Evolutionary conservation across 2,888 invertebrate species (phyloP).

Genomic region (Ypsolopha sequella): DNA sequence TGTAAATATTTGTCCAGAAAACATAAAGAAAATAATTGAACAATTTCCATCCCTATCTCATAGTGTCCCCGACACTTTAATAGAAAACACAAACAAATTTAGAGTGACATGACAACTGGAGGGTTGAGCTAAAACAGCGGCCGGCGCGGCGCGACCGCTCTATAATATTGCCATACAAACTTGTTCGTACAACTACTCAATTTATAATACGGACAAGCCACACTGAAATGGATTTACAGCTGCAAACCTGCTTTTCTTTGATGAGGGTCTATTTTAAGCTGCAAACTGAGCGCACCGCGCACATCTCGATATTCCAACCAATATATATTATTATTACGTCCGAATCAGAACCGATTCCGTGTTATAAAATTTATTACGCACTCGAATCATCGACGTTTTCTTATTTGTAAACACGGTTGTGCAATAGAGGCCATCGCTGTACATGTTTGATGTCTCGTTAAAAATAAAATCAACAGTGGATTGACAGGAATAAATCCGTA

Average conservation of each 20-base stretch:
- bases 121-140: slow-evolving; percentile 18
- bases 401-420: slow-evolving; percentile 66
- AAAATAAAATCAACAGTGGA: slow-evolving; percentile 61
- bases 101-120: slow-evolving; percentile 38
- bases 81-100: slow-evolving; percentile 57
- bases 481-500: slow-evolving; percentile 59
- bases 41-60: slow-evolving; percentile 47
- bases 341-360: slow-evolving; percentile 59
- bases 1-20: slow-evolving; percentile 13
- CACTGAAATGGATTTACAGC: slow-evolving; percentile 70
- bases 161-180: slow-evolving; percentile 1
- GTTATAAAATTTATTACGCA: slow-evolving; percentile 69
- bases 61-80: slow-evolving; percentile 53
- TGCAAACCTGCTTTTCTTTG: slow-evolving; percentile 69
- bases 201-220: slow-evolving; percentile 68
- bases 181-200: slow-evolving; percentile 33
- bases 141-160: neutral
- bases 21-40: slow-evolving; percentile 46
- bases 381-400: slow-evolving; percentile 55
- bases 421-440: slow-evolving; percentile 47
- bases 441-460: slow-evolving; percentile 68
- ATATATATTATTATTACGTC: slow-evolving; percentile 70
- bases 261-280: slow-evolving; percentile 68
- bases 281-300: slow-evolving; percentile 58
- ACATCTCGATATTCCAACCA: slow-evolving; percentile 64